Evolutionary conservation across 2,888 invertebrate species (phyloP), one percentile per base, ranked within the genome.

Genomic region (Aphodius sticticus): DNA sequence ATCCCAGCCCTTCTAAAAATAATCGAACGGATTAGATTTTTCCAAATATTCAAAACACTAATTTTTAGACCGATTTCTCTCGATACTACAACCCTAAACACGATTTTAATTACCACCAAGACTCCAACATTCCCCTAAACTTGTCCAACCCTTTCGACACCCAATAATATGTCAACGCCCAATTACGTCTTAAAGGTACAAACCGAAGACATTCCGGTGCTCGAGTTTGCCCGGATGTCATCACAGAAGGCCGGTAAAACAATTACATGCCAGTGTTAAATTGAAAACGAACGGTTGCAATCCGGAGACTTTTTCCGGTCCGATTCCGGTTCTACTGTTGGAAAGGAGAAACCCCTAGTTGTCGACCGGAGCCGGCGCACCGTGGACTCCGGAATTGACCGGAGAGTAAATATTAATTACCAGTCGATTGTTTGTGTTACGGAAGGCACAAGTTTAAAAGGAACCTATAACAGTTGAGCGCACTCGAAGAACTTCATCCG

Each of bases 341-440:
- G 12, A 12, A 53, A 53, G 53, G 53, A 53, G 12, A 53, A 53
- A 53, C 53, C 53, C 53, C 12, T 26, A 26, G 26, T 26, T 26
- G 26, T 26, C 26, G 26, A 53, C 53, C 7, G 53, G 53, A 53
- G 53, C 12, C 7, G 53, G 53, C 7, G 53, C 12, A 1, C 26
- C 26, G 26, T 53, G 53, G 7, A 9, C 53, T 12, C 9, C 12
- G 53, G 53, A 53, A 53, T 53, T 12, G 53, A 53, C 53, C 53
- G 53, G 53, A 9, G 53, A 53, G 53, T 53, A 53, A 53, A 53
- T 53, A 53, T 53, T 53, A 53, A 53, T 53, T 53, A 53, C 53
- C 53, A 53, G 53, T 53, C 53, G 53, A 53, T 53, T 53, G 53
- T 53, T 53, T 53, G 53, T 53, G 53, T 53, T 53, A 53, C 53